Evolutionary conservation across 2,888 invertebrate species (phyloP).

Genomic region (Mallateleia sp.): DNA sequence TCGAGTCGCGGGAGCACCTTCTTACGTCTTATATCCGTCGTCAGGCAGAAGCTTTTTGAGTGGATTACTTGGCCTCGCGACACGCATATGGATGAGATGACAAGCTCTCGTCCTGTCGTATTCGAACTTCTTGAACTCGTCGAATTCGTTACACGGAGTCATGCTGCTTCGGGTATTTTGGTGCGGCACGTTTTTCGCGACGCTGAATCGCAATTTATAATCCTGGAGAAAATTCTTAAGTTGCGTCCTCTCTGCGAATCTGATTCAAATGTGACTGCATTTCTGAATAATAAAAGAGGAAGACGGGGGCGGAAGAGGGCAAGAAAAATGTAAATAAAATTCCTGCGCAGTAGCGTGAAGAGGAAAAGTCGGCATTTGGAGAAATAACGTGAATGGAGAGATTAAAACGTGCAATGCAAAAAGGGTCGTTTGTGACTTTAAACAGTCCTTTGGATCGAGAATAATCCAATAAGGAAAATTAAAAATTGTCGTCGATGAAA

Average conservation of each 20-base stretch:
- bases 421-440: neutral
- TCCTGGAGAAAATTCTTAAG: slow-evolving; percentile 51
- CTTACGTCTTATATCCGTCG: slow-evolving; percentile 78
- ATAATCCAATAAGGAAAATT: too few species aligned
- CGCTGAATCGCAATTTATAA: slow-evolving; percentile 69
- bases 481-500: neutral
- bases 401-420: slow-evolving; percentile 1
- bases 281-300: slow-evolving; percentile 35
- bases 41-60: slow-evolving; percentile 76
- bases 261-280: slow-evolving; percentile 55
- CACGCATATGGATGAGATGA: slow-evolving; percentile 79
- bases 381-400: neutral
- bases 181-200: slow-evolving; percentile 64
- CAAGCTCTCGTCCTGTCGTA: slow-evolving; percentile 67
- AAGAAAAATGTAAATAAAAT: neutral
- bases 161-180: slow-evolving; percentile 66
- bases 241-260: slow-evolving; percentile 18
- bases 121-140: slow-evolving; percentile 71
- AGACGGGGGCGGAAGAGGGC: neutral
- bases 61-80: slow-evolving; percentile 78
- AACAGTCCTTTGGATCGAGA: neutral
- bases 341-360: neutral
- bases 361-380: neutral
- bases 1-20: slow-evolving; percentile 57
- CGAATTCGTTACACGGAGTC: slow-evolving; percentile 72